phyloP scores from a whole-genome alignment of 2,113 vertebrate species.

The Caloenas nicobarica region DNA sequence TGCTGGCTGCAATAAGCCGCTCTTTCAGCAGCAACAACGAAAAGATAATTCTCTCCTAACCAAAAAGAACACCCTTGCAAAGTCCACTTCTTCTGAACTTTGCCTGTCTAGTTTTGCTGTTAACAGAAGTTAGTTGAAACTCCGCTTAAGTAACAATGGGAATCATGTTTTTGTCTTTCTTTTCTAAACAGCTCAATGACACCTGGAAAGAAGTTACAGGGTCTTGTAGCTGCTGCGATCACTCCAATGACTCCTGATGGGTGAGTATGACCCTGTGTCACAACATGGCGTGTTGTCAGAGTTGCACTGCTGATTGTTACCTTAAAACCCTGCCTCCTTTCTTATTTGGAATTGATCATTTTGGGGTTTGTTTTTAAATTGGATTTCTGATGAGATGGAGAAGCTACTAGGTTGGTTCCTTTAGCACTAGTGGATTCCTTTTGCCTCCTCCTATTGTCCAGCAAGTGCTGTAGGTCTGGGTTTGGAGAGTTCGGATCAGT shows the following conservation, averaged over 20 bases:
- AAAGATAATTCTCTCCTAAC: not conserved
- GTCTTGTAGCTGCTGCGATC: slow-evolving; percentile 90
- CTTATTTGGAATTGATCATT: not conserved
- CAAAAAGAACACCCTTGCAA: not conserved
- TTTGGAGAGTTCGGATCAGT: not conserved
- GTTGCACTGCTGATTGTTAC: not conserved
- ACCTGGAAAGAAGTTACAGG: slow-evolving; percentile 71
- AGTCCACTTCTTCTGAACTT: not conserved
- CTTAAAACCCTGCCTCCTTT: not conserved
- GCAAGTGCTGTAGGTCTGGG: not conserved
- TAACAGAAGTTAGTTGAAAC: not conserved
- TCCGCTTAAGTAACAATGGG: not conserved
- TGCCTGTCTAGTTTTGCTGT: slow-evolving; percentile 8
- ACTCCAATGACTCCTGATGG: slow-evolving; percentile 87
- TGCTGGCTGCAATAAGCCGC: not conserved
- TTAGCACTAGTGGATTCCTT: not conserved
- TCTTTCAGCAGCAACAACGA: not conserved
- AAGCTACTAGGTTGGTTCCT: not conserved
- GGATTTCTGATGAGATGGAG: not conserved
- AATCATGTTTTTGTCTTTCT: not conserved
- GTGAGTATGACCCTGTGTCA: slow-evolving; percentile 67
- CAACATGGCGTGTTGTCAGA: not conserved
- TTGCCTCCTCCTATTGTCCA: not conserved
- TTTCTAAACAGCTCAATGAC: slow-evolving; percentile 55
- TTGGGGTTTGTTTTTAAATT: not conserved